Base-by-base conservation (phyloP, 2,113 vertebrate species). In the Gracilinanus agilis region DNA sequence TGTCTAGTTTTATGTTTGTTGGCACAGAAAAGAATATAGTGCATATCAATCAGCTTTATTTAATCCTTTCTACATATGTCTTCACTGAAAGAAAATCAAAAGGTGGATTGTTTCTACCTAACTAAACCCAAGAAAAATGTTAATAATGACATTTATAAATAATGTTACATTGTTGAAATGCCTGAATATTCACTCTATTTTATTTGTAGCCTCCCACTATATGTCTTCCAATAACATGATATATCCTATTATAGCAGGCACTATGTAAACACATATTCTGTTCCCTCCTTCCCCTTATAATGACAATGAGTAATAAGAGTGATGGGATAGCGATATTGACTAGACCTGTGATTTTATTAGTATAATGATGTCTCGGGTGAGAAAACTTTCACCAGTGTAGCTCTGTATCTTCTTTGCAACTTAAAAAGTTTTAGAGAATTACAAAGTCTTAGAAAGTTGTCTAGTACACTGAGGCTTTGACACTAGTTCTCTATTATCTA, bases 1-100 rank as follows among this genome's bases (percentile, higher is more conserved):
- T 89, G 44, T 53, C 24, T 92, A 89, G 40, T 95, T 92, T 91
- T 88, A 49, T 92, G 92, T 94, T 44, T 95, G 34, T 94, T 16
- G 0, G 27, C 24, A 4, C 44, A 54, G 34, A 10, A 93, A 96
- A 53, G 96, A 89, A 92, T 56, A 93, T 29, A 95, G 89, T 58
- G 61, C 61, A 55, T 96, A 90, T 54, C 91, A 93, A 92, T 93
- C 83, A 95, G 13, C 25, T 90, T 93, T 27, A 49, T 94, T 96
- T 88, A 92, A 49, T 91, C n/a, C 24, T 96, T 94, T 95, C 40
- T 97, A 61, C 34, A 90, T 12, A 19, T 88, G 94, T 93, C 58
- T 11, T 67, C 92, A 54, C 24, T 53, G 54, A 92, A 90, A 53
- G 27, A 93, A 93, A 93, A 67, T 93, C 88, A 95, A 91, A 44